Percentiles rank a stretch among this genome's conserved stretches.
phyloP scores from a whole-genome alignment of 2,888 invertebrate species.

The Acanthosepion lycidas region DNA sequence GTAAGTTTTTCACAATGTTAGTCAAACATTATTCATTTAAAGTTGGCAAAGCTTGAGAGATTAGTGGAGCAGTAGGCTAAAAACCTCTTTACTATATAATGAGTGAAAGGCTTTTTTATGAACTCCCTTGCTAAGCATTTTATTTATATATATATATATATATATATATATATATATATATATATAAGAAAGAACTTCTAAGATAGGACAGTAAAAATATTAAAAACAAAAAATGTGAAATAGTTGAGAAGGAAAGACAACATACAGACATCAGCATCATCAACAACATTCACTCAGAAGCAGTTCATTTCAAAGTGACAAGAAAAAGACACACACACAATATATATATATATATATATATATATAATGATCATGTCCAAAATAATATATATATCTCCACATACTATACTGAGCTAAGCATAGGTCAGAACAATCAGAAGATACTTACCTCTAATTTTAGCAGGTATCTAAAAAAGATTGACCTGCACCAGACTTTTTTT shows the following conservation, averaged over 20 bases:
- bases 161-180: background rate
- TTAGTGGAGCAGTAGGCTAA: background rate
- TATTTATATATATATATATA: background rate
- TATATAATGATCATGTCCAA: background rate
- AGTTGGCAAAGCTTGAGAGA: background rate
- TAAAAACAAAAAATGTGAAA: no score
- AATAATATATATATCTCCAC: background rate
- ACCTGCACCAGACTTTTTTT: background rate
- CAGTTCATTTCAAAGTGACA: background rate
- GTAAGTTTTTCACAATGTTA: background rate
- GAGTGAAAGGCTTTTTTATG: background rate
- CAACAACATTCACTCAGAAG: background rate
- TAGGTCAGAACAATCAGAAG: background rate
- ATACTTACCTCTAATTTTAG: constrained; percentile 39
- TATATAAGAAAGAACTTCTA: background rate
- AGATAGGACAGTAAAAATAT: no score
- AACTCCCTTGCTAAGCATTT: background rate
- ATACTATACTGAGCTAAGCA: constrained; percentile 11
- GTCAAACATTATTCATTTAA: background rate
- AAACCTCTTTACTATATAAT: background rate
- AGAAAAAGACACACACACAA: background rate
- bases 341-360: no score
- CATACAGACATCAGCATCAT: background rate
- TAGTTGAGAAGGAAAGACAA: no score
- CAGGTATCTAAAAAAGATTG: background rate